phyloP scores from a whole-genome alignment of 2,888 invertebrate species.

The Ectemnius cavifrons region DNA sequence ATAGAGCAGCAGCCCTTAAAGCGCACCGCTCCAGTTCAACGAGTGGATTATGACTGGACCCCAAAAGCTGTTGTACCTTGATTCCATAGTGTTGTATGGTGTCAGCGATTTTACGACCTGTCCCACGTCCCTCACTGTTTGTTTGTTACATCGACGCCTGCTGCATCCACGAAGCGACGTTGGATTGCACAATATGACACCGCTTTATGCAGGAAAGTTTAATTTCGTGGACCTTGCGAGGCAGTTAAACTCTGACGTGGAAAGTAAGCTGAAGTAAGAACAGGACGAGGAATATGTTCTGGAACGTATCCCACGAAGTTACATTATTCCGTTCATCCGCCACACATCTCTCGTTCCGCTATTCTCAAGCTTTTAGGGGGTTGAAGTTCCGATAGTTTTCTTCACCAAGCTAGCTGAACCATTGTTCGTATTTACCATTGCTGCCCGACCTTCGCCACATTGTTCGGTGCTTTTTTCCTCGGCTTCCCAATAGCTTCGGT shows the following conservation, averaged over 20 bases:
- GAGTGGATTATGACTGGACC: background rate
- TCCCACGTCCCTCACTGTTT: constrained; percentile 10
- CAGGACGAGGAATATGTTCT: background rate
- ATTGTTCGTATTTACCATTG: background rate
- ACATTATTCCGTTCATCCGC: background rate
- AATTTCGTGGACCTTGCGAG: constrained; percentile 1
- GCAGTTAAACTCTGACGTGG: background rate
- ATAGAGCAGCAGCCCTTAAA: background rate
- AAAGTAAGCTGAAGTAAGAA: background rate
- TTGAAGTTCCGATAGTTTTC: background rate
- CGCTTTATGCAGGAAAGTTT: constrained; percentile 2
- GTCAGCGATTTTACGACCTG: constrained; percentile 48
- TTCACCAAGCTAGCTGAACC: background rate
- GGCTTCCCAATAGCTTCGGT: background rate
- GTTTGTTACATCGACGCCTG: constrained; percentile 2
- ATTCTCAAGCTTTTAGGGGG: background rate
- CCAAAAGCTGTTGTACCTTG: background rate
- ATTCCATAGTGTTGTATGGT: background rate
- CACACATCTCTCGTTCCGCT: background rate
- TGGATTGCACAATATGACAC: background rate
- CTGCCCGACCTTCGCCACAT: background rate
- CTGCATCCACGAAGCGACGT: too few relatives aligned
- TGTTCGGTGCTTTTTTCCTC: background rate
- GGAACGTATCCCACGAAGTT: background rate
- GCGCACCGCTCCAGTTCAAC: background rate